phyloP scores from a whole-genome alignment of 2,888 invertebrate genomes.

The Eristalinus sepulchralis region DNA sequence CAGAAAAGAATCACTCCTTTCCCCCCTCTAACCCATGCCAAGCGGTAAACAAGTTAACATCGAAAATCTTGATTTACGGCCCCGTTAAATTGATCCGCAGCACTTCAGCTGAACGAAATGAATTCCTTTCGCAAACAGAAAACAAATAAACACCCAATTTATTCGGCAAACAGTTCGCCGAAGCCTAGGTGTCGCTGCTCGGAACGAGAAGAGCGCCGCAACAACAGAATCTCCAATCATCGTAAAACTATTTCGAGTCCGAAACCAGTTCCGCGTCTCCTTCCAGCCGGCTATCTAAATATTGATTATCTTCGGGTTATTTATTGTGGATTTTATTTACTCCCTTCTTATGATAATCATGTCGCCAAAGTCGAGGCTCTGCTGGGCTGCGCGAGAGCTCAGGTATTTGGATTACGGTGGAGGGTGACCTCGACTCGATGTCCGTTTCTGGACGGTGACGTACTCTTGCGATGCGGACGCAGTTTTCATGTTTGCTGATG shows the following conservation, averaged over 20 bases:
- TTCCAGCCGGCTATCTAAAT: background rate
- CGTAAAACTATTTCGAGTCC: background rate
- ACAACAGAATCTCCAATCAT: background rate
- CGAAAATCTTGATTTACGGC: background rate
- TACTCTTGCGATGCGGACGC: background rate
- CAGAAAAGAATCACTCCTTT: background rate
- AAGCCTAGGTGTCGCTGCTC: background rate
- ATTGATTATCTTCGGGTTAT: slow-evolving; percentile 25
- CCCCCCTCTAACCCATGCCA: background rate
- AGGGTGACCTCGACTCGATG: background rate
- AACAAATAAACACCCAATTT: background rate
- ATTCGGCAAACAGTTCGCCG: background rate
- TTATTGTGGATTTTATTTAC: slow-evolving; percentile 22
- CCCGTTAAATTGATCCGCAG: background rate
- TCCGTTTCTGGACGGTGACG: background rate
- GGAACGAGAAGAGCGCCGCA: background rate
- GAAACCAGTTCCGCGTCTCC: slow-evolving; percentile 7
- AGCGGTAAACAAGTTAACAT: background rate
- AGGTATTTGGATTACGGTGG: background rate
- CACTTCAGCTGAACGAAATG: background rate
- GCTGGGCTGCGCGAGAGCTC: background rate
- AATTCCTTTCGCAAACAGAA: background rate
- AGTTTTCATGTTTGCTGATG: background rate
- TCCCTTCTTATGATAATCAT: slow-evolving; percentile 14
- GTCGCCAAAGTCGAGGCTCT: background rate